A percentile compares a stretch with the other conserved stretches of the same genome.
Evolutionary conservation across 2,113 vertebrate species (phyloP).

Genomic region (Corythoichthys haematopterus): DNA sequence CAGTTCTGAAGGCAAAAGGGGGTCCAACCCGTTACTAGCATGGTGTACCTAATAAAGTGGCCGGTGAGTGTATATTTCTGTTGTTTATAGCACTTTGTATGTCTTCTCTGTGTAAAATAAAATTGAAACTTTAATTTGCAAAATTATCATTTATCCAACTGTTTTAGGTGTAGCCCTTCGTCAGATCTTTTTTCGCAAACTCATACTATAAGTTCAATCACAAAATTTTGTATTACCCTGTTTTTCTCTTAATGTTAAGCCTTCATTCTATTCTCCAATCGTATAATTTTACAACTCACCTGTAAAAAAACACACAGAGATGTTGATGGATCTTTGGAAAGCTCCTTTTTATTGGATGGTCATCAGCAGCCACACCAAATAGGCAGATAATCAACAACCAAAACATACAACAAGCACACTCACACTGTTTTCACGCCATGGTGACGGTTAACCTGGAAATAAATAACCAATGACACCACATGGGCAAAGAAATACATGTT

Average conservation of each 20-base stretch:
- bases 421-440: conserved; percentile 10
- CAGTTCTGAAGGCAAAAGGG: too few species aligned
- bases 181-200: too few species aligned
- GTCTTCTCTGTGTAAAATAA: too few species aligned
- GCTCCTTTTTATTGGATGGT: conserved; percentile 67
- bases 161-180: too few species aligned
- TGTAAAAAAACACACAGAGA: not conserved
- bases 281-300: not conserved
- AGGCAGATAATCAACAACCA: conserved; percentile 40
- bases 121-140: too few species aligned
- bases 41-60: too few species aligned
- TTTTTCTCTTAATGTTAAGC: not conserved
- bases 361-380: conserved; percentile 60
- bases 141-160: too few species aligned
- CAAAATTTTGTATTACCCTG: not conserved
- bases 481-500: conserved; percentile 56
- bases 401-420: not conserved
- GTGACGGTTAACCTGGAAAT: conserved; percentile 56
- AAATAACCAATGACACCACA: conserved; percentile 65
- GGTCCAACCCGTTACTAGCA: too few species aligned
- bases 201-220: too few species aligned
- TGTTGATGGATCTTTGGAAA: conserved; percentile 43
- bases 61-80: too few species aligned
- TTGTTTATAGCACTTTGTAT: too few species aligned
- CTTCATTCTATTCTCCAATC: not conserved